Base-by-base conservation (phyloP, 1,140 invertebrate species). In the Palaemon carinicauda region DNA sequence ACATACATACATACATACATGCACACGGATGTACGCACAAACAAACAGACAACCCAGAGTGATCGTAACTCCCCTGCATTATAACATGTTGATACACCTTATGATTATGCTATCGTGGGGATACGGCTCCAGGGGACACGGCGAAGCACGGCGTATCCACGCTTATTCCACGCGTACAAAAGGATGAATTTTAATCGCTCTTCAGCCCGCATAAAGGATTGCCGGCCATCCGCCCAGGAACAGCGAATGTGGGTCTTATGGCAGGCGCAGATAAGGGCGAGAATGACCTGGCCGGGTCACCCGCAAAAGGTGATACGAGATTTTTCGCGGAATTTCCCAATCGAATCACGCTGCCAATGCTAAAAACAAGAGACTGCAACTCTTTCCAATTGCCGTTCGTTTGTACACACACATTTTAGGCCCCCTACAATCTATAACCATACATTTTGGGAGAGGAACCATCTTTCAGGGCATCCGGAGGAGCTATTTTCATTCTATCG, bases 271-370 rank as follows among this genome's bases (percentile, higher is more conserved):
- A 5, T 77, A 24, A 24, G 50, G 41, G 41, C 19, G 33, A 77
- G 41, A 24, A 33, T 77, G 19, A 17, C 41, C 41, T 24, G 41
- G 50, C 14, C 17, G 3, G 21, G 27, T 14, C 7, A 41, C n/a
- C 51, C 41, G 19, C 74, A 27, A 19, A 50, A 77, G 74, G 74
- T 77, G 74, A 77, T 77, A 52, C 41, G 41, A 51, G 41, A 77
- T 77, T 77, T n/a, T 77, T 77, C 74, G 74, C 41, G 74, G 74
- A 77, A 77, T 77, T 77, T 77, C 74, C 74, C 74, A 77, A 77
- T 77, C 74, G 74, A 77, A 77, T 50, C 74, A 77, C 51, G 74
- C 41, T 51, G 74, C 24, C 65, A 69, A 50, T 41, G 74, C 27
- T 51, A 50, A 77, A 77, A 77, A 77, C 74, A 77, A 52, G 74